Conservation (phyloP, 2,888 invertebrate species). For the Oscheius myriophilus region DNA sequence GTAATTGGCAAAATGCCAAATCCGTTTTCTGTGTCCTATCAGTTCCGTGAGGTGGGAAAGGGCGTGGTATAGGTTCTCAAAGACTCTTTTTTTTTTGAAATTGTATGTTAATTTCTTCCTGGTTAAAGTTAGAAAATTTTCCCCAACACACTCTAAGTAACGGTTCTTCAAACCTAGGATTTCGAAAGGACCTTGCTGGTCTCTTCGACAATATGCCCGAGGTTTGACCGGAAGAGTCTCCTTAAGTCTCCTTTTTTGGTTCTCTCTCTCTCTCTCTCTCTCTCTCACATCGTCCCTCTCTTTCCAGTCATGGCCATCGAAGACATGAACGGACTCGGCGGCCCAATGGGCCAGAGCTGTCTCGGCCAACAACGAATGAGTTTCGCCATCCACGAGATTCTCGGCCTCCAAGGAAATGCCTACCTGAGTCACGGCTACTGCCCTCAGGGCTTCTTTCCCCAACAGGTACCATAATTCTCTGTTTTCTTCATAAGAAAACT, state of each 20-base stretch:
- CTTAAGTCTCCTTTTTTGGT: background rate
- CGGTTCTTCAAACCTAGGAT: too few relatives aligned
- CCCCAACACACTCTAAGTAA: too few relatives aligned
- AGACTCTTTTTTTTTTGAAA: too few relatives aligned
- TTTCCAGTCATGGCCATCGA: constrained; percentile 43
- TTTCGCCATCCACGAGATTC: constrained; percentile 67
- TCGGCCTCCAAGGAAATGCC: constrained; percentile 55
- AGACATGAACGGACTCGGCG: constrained; percentile 46
- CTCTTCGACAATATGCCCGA: too few relatives aligned
- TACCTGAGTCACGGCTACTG: constrained; percentile 52
- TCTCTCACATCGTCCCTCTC: constrained; percentile 4
- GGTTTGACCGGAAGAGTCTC: too few relatives aligned
- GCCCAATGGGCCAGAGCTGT: constrained; percentile 31
- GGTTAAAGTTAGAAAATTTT: too few relatives aligned
- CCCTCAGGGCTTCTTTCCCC: constrained; percentile 54
- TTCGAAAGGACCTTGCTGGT: too few relatives aligned
- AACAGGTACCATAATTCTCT: constrained; percentile 19
- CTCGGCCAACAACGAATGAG: constrained; percentile 54
- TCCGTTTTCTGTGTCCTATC: too few relatives aligned
- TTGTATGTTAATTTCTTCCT: too few relatives aligned
- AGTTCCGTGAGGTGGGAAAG: too few relatives aligned
- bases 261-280: constrained; percentile 4
- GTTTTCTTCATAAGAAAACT: background rate
- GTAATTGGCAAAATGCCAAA: too few relatives aligned
- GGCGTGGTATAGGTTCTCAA: too few relatives aligned